These are phyloP conservation scores for Amiota minor DNA, from an alignment of 2,888 invertebrate species.

Conservation along the genomic window DNA sequence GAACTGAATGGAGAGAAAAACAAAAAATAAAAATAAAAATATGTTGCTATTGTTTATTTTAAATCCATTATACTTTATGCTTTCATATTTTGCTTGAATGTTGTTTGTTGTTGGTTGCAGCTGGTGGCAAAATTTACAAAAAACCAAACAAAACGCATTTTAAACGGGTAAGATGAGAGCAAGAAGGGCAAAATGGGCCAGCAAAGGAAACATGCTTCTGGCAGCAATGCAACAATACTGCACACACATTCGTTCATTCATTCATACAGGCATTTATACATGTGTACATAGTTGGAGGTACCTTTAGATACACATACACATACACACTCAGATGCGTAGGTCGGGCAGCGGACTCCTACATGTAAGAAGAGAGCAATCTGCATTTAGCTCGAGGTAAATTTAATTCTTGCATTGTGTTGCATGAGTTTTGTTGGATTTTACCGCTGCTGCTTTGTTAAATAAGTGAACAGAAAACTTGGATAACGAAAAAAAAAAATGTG, in stretches of 20 bases:
- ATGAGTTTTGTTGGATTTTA: too few species aligned
- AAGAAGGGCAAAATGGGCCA: neutral
- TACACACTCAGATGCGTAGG: neutral
- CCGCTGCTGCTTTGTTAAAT: constrained; percentile 1
- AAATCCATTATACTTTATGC: constrained; percentile 57
- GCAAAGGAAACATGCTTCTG: neutral
- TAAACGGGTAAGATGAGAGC: constrained; percentile 13
- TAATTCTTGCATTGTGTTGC: neutral
- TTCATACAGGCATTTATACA: neutral
- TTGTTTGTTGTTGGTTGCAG: constrained; percentile 23
- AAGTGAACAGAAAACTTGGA: neutral
- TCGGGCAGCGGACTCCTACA: too few species aligned
- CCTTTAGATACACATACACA: neutral
- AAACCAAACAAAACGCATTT: constrained; percentile 21
- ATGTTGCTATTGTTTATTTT: constrained; percentile 47
- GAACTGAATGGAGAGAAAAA: constrained; percentile 18
- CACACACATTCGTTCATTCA: neutral
- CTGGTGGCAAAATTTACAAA: constrained; percentile 4
- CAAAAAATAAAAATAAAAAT: constrained; percentile 2
- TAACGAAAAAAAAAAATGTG: neutral
- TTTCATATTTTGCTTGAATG: constrained; percentile 44
- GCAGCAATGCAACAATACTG: constrained; percentile 8
- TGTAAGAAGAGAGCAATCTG: neutral
- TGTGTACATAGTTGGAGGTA: neutral
- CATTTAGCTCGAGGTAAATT: constrained; percentile 14